Evolutionary conservation across 2,888 invertebrate genomes (phyloP).

Genomic region (Pandemis cinnamomeana): DNA sequence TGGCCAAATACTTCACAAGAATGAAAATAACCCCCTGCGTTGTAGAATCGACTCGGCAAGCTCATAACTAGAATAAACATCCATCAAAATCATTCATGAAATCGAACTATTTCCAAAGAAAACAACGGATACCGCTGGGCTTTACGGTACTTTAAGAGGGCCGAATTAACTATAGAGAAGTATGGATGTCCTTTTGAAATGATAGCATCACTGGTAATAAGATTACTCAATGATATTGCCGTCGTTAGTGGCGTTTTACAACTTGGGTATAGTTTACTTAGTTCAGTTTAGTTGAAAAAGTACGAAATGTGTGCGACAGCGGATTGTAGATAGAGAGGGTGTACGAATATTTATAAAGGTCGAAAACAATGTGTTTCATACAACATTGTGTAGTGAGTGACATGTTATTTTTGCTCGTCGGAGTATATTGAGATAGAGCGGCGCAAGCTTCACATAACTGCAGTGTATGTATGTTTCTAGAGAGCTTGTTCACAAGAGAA

Average conservation of each 20-base stretch:
- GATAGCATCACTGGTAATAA: neutral
- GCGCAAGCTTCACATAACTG: neutral
- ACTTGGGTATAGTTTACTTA: neutral
- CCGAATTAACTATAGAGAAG: neutral
- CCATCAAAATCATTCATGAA: slow-evolving; percentile 4
- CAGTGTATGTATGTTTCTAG: neutral
- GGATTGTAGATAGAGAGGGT: too few relatives aligned
- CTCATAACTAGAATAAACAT: slow-evolving; percentile 10
- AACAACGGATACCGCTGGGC: neutral
- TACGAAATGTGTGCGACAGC: too few relatives aligned
- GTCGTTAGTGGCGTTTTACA: neutral
- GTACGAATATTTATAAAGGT: too few relatives aligned
- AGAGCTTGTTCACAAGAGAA: neutral
- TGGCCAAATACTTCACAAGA: slow-evolving; percentile 21
- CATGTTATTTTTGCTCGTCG: too few relatives aligned
- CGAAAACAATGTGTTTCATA: too few relatives aligned
- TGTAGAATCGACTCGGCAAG: neutral
- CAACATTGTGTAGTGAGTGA: too few relatives aligned
- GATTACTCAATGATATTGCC: neutral
- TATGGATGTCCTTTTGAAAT: neutral
- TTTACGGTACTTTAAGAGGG: neutral
- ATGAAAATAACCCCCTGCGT: slow-evolving; percentile 24
- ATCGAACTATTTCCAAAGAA: slow-evolving; percentile 4
- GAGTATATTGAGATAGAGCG: too few relatives aligned
- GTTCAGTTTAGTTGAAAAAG: too few relatives aligned